phyloP scores from a whole-genome alignment of 1,140 invertebrate species.

The Drosophila lowei region DNA sequence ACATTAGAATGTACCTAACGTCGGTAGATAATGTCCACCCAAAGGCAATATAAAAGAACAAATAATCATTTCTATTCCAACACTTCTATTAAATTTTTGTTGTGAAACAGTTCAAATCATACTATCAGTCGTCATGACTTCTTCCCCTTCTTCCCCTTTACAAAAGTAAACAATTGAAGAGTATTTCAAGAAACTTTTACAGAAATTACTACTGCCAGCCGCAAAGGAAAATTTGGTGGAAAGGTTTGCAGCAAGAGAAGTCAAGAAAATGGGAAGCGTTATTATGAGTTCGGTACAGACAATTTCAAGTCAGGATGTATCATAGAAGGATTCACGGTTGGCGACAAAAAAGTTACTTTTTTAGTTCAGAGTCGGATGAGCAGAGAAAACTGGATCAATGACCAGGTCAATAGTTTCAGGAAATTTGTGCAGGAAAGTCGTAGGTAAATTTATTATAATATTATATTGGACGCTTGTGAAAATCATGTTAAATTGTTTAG shows the following conservation, averaged over 20 bases:
- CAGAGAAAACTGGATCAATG: constrained; percentile 27
- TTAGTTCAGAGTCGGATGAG: too few species aligned
- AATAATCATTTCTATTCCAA: too few species aligned
- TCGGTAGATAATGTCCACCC: too few species aligned
- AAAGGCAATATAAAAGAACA: too few species aligned
- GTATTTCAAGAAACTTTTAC: constrained; percentile 10
- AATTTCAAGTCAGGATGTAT: background rate
- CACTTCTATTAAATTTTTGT: too few species aligned
- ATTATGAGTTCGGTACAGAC: constrained; percentile 16
- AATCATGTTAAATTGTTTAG: too few species aligned
- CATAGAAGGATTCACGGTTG: background rate
- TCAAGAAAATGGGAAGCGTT: constrained; percentile 20
- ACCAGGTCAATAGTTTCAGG: constrained; percentile 16
- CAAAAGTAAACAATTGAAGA: background rate
- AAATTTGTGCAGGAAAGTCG: too few species aligned
- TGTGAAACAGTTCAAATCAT: too few species aligned
- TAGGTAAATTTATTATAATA: too few species aligned
- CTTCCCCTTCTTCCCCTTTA: background rate
- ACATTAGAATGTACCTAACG: too few species aligned
- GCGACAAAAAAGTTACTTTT: background rate
- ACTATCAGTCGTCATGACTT: background rate
- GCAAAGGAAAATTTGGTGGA: background rate
- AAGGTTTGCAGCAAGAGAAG: constrained; percentile 7
- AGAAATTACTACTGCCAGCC: constrained; percentile 12
- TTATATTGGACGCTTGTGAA: too few species aligned